Percentiles rank a stretch among this genome's conserved stretches.
These are phyloP conservation scores for Spinus olivaceus DNA, from an alignment of 2,797 vertebrate species.

Conservation along the genomic window DNA sequence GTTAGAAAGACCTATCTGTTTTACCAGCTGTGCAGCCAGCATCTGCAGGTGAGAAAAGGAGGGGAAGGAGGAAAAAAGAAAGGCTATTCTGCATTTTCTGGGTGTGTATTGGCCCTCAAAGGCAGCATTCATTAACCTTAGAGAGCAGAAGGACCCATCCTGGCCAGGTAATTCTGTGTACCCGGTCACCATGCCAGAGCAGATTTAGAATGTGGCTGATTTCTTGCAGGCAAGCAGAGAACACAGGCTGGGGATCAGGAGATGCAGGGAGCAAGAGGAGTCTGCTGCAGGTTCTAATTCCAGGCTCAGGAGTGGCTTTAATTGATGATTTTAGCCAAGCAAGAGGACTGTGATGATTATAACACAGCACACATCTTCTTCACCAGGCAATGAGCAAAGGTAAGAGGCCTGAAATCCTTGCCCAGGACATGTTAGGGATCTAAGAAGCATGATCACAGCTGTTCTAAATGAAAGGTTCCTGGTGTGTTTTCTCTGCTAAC, in stretches of 20 bases:
- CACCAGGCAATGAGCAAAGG: not conserved
- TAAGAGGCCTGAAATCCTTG: not conserved
- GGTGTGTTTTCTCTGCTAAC: not conserved
- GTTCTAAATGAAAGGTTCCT: not conserved
- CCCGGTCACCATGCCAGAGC: not conserved
- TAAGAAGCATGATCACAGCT: not conserved
- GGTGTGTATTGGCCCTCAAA: not conserved
- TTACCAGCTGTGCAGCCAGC: conserved; percentile 68
- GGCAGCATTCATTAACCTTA: not conserved
- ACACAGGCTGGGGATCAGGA: not conserved
- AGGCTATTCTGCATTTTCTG: not conserved
- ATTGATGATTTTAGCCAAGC: not conserved
- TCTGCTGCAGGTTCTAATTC: not conserved
- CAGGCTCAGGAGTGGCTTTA: not conserved
- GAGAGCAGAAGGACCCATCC: not conserved
- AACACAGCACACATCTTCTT: not conserved
- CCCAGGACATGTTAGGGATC: not conserved
- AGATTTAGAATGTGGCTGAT: not conserved
- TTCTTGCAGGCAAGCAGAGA: not conserved
- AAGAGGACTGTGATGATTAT: not conserved
- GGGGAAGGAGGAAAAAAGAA: not conserved
- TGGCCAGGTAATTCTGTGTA: not conserved
- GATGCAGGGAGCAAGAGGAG: not conserved
- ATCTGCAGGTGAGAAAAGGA: conserved; percentile 7
- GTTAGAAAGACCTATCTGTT: conserved; percentile 74